phyloP scores from a whole-genome alignment of 2,113 vertebrate species.

The Hippocampus comes region DNA sequence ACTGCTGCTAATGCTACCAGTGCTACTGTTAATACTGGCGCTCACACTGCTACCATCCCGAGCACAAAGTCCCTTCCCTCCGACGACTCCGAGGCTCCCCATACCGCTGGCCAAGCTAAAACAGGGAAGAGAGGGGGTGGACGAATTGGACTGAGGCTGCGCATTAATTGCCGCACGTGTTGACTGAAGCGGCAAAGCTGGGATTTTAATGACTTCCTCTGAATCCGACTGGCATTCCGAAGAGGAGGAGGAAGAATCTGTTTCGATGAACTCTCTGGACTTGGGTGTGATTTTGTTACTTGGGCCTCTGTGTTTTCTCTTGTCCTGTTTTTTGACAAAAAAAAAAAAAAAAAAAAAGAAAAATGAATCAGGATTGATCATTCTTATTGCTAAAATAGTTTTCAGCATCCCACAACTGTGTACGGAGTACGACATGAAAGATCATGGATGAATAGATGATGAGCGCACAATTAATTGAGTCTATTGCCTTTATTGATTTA shows the following conservation, averaged over 20 bases:
- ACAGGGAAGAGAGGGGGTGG: conserved; percentile 40
- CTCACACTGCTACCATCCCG: conserved; percentile 45
- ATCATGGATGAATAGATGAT: not conserved
- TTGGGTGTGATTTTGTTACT: conserved; percentile 88
- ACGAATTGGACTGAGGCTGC: conserved; percentile 53
- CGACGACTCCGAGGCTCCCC: conserved; percentile 44
- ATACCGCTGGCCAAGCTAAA: conserved; percentile 58
- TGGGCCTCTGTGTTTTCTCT: conserved; percentile 89
- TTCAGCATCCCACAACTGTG: not conserved
- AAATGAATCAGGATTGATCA: conserved; percentile 4
- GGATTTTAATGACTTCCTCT: conserved; percentile 84
- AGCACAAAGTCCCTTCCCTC: conserved; percentile 54
- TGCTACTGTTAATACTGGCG: conserved; percentile 39
- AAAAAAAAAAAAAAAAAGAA: conserved; percentile 9
- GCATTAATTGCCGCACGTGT: conserved; percentile 37
- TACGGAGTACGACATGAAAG: not conserved
- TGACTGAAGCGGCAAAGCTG: conserved; percentile 48
- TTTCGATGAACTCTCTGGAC: conserved; percentile 94
- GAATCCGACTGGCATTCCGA: conserved; percentile 92
- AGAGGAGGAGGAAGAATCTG: conserved; percentile 91
- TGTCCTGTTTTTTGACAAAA: conserved; percentile 70
- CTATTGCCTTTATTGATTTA: not conserved
- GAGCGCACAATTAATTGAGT: not conserved
- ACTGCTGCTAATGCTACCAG: conserved; percentile 31
- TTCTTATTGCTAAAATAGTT: not conserved